Base-by-base conservation (phyloP, 2,888 invertebrate species). In the Pyrrhosoma nymphula region DNA sequence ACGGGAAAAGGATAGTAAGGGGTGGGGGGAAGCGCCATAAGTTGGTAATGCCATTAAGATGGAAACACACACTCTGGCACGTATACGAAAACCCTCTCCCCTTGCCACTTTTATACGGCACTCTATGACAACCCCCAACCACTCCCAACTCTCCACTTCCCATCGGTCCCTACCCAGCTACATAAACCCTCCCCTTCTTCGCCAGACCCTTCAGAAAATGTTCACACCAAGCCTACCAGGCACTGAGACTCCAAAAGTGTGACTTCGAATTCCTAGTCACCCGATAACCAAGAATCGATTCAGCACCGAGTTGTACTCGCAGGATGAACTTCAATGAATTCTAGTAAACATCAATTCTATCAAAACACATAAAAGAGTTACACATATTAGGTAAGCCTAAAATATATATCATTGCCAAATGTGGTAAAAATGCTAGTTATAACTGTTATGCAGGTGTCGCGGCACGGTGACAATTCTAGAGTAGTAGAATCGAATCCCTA, bases 21-120 rank as follows among this genome's bases (percentile, higher is more conserved):
- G 39, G n/a, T 47, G 47, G 93, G 93, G 47, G 69, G 93, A 93
- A 93, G 93, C 93, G 93, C 93, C 93, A 93, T 93, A 93, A 93
- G 93, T 93, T 93, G 39, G 93, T 93, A 93, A 93, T 93, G 93
- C 93, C 47, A 93, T 93, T 93, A 93, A 56, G 63, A 56, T 69
- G 93, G 75, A 75, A 93, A 93, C 93, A 93, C 91, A 91, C 93
- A 93, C 93, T 93, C 47, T 26, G 14, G 14, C 89, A 93, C 82
- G 82, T 82, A 82, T 82, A 18, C 8, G 69, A 26, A 4, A 8
- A 3, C 69, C 60, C 60, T 60, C 16, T 35, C 30, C 82, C 82
- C 82, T 18, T 12, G 16, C 82, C 82, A 30, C 30, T 18, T 82
- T 82, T 82, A 82, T 82, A 82, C 35, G 69, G 47, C 69, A 39